Evolutionary conservation across 1,140 invertebrate species (phyloP).

Genomic region (Pachyrhynchus sulphureomaculatus): DNA sequence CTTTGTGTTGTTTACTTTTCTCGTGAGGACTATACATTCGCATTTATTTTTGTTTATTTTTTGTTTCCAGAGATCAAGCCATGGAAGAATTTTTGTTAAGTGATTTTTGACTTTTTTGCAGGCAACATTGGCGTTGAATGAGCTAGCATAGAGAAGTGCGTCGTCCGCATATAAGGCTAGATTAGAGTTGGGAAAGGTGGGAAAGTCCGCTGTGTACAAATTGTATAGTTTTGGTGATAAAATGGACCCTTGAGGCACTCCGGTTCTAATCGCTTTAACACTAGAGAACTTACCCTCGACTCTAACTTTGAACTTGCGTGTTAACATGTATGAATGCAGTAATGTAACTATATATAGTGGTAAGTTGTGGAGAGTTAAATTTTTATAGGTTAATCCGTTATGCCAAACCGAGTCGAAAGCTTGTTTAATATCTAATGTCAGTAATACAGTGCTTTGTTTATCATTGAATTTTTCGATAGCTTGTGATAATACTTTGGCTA

Average conservation of each 20-base stretch:
- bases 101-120: background rate
- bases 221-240: conserved; percentile 33
- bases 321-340: conserved; percentile 34
- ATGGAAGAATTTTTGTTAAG: background rate
- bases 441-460: conserved; percentile 28
- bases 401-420: conserved; percentile 47
- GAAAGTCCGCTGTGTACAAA: conserved; percentile 35
- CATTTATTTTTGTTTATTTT: conserved; percentile 14
- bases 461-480: conserved; percentile 12
- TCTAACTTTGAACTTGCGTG: conserved; percentile 39
- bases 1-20: background rate
- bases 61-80: conserved; percentile 3
- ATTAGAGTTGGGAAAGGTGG: conserved; percentile 20
- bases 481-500: conserved; percentile 21
- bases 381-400: conserved; percentile 41
- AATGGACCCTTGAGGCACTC: conserved; percentile 38
- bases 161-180: conserved; percentile 44
- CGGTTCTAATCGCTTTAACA: conserved; percentile 25
- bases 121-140: conserved; percentile 12
- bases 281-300: conserved; percentile 24
- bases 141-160: conserved; percentile 35
- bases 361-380: conserved; percentile 23
- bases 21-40: background rate
- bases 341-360: conserved; percentile 29
- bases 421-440: conserved; percentile 42